Percentiles rank a stretch among this genome's conserved stretches.
Evolutionary conservation across 2,797 vertebrate species (phyloP).

Genomic region (Australoheros facetus): DNA sequence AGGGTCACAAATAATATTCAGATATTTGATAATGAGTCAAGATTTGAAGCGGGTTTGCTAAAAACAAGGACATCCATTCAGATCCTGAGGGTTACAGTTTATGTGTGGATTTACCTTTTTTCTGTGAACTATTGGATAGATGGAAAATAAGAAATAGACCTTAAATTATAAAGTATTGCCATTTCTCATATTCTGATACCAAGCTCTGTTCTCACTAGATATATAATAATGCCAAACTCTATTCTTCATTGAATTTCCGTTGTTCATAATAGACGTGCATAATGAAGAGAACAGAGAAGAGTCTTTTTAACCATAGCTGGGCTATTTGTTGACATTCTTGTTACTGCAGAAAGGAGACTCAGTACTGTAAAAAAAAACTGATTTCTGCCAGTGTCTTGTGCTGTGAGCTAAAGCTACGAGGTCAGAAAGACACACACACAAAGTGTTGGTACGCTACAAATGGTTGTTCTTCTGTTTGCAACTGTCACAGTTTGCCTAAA

Average conservation of each 20-base stretch:
- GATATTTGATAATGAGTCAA: constrained; percentile 6
- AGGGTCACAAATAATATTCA: background rate
- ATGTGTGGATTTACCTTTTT: background rate
- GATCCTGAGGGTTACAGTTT: background rate
- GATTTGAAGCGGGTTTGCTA: constrained; percentile 4
- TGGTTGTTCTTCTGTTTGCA: background rate
- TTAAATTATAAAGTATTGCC: background rate
- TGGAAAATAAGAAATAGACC: background rate
- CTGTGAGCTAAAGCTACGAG: background rate
- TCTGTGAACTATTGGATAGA: background rate
- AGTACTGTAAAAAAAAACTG: background rate
- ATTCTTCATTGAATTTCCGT: background rate
- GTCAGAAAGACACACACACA: background rate
- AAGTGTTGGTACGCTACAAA: background rate
- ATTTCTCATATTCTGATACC: background rate
- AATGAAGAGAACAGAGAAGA: too few relatives aligned
- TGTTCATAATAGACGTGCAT: background rate
- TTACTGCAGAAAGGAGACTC: background rate
- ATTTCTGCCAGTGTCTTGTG: background rate
- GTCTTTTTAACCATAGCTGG: too few relatives aligned
- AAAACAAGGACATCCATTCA: background rate
- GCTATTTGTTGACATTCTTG: background rate
- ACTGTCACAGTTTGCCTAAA: background rate
- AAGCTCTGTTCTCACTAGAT: background rate
- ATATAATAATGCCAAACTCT: background rate